phyloP scores from a whole-genome alignment of 2,888 invertebrate genomes.

The Heteropelma amictum region DNA sequence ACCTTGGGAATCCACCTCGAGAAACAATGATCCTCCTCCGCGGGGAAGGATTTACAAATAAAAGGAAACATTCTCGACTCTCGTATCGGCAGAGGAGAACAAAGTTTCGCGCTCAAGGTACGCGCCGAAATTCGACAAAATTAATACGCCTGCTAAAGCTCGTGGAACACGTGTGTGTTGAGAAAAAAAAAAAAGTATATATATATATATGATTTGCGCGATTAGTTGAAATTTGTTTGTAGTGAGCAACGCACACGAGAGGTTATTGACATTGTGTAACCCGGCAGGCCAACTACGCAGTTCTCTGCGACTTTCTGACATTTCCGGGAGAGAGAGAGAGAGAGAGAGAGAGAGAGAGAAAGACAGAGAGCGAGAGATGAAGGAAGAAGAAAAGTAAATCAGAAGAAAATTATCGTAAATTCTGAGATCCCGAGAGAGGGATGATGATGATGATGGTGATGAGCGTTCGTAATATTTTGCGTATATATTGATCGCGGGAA shows the following conservation, averaged over 20 bases:
- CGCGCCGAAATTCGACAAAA: too few species aligned
- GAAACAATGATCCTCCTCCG: too few species aligned
- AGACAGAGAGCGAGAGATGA: background rate
- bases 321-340: constrained; percentile 24
- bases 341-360: background rate
- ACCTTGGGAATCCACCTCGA: too few species aligned
- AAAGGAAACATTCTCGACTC: too few species aligned
- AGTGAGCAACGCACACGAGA: constrained; percentile 7
- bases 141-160: too few species aligned
- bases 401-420: background rate
- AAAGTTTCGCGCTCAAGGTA: too few species aligned
- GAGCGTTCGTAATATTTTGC: constrained; percentile 5
- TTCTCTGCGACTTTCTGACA: constrained; percentile 36
- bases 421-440: background rate
- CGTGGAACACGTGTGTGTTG: background rate
- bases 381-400: background rate
- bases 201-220: background rate
- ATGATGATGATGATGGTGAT: too few species aligned
- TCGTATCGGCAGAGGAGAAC: too few species aligned
- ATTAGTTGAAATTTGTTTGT: constrained; percentile 14
- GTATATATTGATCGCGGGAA: constrained; percentile 15
- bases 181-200: background rate
- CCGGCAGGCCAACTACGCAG: constrained; percentile 28
- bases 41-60: too few species aligned
- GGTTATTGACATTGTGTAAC: constrained; percentile 31